Percentiles rank a stretch among this genome's conserved stretches.
Evolutionary conservation across 2,113 vertebrate species (phyloP).

Genomic region (Sprattus sprattus): DNA sequence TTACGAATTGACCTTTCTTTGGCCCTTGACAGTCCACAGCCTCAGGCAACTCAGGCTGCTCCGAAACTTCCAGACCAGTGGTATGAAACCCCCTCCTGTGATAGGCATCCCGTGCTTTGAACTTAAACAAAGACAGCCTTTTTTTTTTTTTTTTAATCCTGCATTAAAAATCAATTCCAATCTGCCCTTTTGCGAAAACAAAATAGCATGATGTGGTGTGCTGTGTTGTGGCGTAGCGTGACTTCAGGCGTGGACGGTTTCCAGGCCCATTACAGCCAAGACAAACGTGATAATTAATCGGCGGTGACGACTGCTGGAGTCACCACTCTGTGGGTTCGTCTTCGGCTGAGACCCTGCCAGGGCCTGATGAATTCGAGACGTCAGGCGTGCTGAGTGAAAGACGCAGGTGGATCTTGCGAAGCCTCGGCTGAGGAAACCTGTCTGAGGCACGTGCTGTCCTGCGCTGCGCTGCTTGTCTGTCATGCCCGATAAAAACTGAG

Average conservation of each 20-base stretch:
- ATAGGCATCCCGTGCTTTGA: background rate
- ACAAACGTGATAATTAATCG: conserved; percentile 50
- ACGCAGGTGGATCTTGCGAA: conserved; percentile 41
- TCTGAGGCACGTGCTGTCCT: conserved; percentile 13
- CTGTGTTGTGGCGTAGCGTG: conserved; percentile 13
- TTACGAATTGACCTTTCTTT: conserved; percentile 61
- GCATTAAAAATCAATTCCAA: conserved; percentile 11
- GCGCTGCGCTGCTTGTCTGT: conserved; percentile 14
- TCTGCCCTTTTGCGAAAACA: background rate
- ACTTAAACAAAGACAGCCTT: background rate
- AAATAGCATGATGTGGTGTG: background rate
- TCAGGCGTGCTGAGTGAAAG: conserved; percentile 35
- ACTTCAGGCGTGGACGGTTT: conserved; percentile 32
- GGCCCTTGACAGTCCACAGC: conserved; percentile 56
- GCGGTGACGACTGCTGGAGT: conserved; percentile 42
- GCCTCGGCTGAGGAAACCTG: background rate
- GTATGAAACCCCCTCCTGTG: conserved; percentile 44
- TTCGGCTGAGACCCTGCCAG: conserved; percentile 21
- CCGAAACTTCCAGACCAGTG: conserved; percentile 43
- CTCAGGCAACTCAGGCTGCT: conserved; percentile 43
- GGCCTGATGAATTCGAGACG: conserved; percentile 29
- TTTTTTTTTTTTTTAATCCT: background rate
- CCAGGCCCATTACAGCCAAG: conserved; percentile 39
- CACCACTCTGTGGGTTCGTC: conserved; percentile 15
- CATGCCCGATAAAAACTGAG: conserved; percentile 24